Percentiles rank a stretch among this genome's conserved stretches.
Conservation (phyloP, 1,140 invertebrate species). For the Drosophila eugracilis region DNA sequence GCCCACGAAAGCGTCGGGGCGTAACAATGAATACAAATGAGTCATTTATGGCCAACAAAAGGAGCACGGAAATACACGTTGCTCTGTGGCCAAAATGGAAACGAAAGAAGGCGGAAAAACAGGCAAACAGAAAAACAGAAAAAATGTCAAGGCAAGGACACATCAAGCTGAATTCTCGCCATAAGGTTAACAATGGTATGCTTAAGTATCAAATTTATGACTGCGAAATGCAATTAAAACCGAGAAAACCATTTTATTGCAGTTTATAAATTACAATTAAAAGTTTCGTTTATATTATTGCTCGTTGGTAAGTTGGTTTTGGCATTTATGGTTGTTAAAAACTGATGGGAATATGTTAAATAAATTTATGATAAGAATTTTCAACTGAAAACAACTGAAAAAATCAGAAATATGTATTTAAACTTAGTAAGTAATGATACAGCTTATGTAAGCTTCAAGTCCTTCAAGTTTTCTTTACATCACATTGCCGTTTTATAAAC, state of each 20-base stretch:
- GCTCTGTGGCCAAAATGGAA: constrained; percentile 3
- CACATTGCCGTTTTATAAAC: too few relatives aligned
- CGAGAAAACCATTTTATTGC: background rate
- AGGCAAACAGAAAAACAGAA: background rate
- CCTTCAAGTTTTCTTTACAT: too few relatives aligned
- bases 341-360: too few relatives aligned
- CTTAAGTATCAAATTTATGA: constrained; percentile 1
- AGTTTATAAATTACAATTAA: background rate
- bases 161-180: constrained; percentile 2
- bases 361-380: too few relatives aligned
- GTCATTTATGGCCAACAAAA: constrained; percentile 55
- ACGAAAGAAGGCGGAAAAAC: too few relatives aligned
- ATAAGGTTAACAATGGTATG: background rate
- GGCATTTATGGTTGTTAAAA: too few relatives aligned
- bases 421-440: too few relatives aligned
- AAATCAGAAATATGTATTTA: too few relatives aligned
- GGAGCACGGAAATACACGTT: constrained; percentile 14
- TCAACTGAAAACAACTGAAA: too few relatives aligned
- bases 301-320: too few relatives aligned
- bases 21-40: constrained; percentile 61
- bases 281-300: background rate
- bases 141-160: constrained; percentile 27
- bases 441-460: too few relatives aligned
- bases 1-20: constrained; percentile 34
- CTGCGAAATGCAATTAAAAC: background rate